A percentile compares a stretch with the other conserved stretches of the same genome.
Conservation (phyloP, 92 coral and sea anemone species). For the Anthopleura xanthogrammica region DNA sequence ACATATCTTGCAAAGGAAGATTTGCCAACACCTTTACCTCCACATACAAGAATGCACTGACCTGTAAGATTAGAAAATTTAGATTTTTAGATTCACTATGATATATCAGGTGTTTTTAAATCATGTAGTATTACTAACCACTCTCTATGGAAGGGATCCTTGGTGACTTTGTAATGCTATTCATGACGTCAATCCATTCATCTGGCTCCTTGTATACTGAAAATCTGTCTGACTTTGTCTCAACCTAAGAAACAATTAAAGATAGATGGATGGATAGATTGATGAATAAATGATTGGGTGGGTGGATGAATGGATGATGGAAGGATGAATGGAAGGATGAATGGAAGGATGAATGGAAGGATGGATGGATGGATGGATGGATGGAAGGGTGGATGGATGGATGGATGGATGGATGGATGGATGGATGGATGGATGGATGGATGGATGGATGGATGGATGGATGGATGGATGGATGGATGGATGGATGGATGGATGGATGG, state of each 20-base stretch:
- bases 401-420: too few relatives aligned
- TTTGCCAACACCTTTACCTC: conserved; percentile 92
- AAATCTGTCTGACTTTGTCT: conserved; percentile 36
- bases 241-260: conserved; percentile 30
- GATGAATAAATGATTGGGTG: not conserved
- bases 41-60: conserved; percentile 80
- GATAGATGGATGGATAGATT: not conserved
- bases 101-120: not conserved
- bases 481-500: not conserved
- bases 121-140: not conserved
- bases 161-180: conserved; percentile 13
- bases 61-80: not conserved
- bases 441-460: too few relatives aligned
- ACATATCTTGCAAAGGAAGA: conserved; percentile 84
- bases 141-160: conserved; percentile 4
- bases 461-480: too few relatives aligned
- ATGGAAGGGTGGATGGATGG: too few relatives aligned
- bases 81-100: too few relatives aligned
- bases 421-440: too few relatives aligned
- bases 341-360: too few relatives aligned
- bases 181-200: conserved; percentile 48
- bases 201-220: conserved; percentile 41
- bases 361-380: too few relatives aligned
- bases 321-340: not conserved
- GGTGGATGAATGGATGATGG: not conserved